A percentile compares a stretch with the other conserved stretches of the same genome.
Evolutionary conservation across 2,888 invertebrate genomes (phyloP).

Genomic region (Trichogramma evanescens): DNA sequence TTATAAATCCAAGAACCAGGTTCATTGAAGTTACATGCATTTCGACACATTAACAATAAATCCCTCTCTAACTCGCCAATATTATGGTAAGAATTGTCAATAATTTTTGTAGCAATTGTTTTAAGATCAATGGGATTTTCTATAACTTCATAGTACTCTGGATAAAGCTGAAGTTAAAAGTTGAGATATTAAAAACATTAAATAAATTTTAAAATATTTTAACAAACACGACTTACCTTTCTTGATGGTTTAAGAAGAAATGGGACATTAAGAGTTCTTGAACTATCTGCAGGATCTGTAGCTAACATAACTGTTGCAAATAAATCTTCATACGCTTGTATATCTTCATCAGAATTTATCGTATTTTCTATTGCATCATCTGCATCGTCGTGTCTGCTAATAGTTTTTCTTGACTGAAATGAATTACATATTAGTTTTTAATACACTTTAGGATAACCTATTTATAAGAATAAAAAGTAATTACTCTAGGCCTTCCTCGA

Average conservation of each 20-base stretch:
- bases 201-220: conserved; percentile 1
- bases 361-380: conserved; percentile 68
- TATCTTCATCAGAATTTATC: conserved; percentile 65
- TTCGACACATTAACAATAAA: conserved; percentile 81
- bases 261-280: conserved; percentile 74
- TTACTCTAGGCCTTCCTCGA: conserved; percentile 41
- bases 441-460: background rate
- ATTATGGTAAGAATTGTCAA: conserved; percentile 70
- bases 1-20: conserved; percentile 94
- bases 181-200: background rate
- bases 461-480: conserved; percentile 32
- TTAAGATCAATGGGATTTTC: conserved; percentile 92
- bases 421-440: background rate
- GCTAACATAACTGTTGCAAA: conserved; percentile 85
- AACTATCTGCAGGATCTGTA: conserved; percentile 64
- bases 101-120: conserved; percentile 85
- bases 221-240: conserved; percentile 49
- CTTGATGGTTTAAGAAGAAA: conserved; percentile 90
- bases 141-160: conserved; percentile 91
- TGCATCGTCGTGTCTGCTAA: conserved; percentile 53
- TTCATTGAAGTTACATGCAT: conserved; percentile 94
- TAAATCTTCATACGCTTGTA: conserved; percentile 76
- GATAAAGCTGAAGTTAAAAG: conserved; percentile 60
- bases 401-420: conserved; percentile 36
- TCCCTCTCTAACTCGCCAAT: conserved; percentile 84